A percentile compares a stretch with the other conserved stretches of the same genome.
Evolutionary conservation across 2,797 vertebrate genomes (phyloP).

Genomic region (Melanotaenia boesemani): DNA sequence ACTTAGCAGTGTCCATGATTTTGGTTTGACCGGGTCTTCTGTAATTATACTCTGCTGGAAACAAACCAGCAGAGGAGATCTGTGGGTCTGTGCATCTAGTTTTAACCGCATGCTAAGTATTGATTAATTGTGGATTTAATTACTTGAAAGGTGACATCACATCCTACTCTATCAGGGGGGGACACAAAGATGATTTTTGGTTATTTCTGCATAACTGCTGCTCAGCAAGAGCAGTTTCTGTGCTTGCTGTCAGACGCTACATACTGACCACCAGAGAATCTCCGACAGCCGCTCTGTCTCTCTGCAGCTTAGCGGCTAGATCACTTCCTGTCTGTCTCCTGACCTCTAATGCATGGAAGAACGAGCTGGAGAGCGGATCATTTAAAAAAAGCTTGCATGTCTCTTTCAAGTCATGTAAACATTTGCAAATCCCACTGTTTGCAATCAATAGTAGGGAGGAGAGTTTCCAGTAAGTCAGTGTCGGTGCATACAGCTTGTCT

Average conservation of each 20-base stretch:
- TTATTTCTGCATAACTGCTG: neutral
- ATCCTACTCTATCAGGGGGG: slow-evolving; percentile 4
- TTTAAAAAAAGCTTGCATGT: slow-evolving; percentile 59
- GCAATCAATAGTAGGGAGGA: slow-evolving; percentile 79
- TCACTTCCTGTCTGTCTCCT: slow-evolving; percentile 66
- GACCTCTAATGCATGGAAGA: slow-evolving; percentile 67
- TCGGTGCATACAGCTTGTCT: slow-evolving; percentile 56
- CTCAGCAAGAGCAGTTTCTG: neutral
- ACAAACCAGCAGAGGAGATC: neutral
- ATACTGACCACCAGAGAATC: slow-evolving; percentile 21
- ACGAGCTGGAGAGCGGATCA: slow-evolving; percentile 30
- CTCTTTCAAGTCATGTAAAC: slow-evolving; percentile 67
- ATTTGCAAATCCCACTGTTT: slow-evolving; percentile 46
- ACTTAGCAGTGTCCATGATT: neutral
- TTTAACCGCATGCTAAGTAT: slow-evolving; percentile 28
- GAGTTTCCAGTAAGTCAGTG: slow-evolving; percentile 76
- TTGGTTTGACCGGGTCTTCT: slow-evolving; percentile 7
- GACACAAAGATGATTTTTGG: slow-evolving; percentile 9
- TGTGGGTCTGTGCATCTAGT: slow-evolving; percentile 6
- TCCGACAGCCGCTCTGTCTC: slow-evolving; percentile 51
- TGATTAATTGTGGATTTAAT: slow-evolving; percentile 44
- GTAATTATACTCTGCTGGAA: slow-evolving; percentile 14
- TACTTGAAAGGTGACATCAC: slow-evolving; percentile 38
- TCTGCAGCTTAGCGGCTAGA: slow-evolving; percentile 45
- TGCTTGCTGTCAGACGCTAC: slow-evolving; percentile 12